Conservation (phyloP, 2,888 invertebrate genomes). For the Rotaria magnacalcarata region DNA sequence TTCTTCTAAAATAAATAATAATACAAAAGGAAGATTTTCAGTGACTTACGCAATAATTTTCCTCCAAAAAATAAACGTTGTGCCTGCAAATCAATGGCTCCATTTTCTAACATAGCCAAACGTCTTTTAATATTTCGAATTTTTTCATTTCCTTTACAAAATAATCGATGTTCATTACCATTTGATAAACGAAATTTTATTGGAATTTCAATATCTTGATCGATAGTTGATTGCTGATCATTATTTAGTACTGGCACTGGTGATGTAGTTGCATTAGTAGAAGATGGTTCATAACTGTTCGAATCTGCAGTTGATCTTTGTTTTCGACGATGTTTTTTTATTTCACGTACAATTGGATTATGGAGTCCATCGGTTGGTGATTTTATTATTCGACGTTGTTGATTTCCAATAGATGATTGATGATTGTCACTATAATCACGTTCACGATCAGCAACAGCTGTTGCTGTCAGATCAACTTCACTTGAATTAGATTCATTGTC, state of each 20-base stretch:
- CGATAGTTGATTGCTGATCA: slow-evolving; percentile 47
- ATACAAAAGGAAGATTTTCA: too few relatives aligned
- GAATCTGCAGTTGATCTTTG: background rate
- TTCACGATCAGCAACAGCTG: slow-evolving; percentile 49
- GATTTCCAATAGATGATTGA: background rate
- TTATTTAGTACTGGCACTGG: background rate
- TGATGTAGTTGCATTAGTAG: background rate
- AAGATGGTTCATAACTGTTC: background rate
- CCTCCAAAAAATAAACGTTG: slow-evolving; percentile 38
- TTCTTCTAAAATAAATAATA: too few relatives aligned
- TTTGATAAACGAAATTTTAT: slow-evolving; percentile 72
- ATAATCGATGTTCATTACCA: slow-evolving; percentile 23
- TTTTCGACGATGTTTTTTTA: slow-evolving; percentile 34
- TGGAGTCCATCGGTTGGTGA: background rate
- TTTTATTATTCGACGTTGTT: background rate
- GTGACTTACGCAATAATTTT: slow-evolving; percentile 23
- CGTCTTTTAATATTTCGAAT: slow-evolving; percentile 29
- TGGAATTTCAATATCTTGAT: slow-evolving; percentile 49
- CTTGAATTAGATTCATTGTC: slow-evolving; percentile 52
- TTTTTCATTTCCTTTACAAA: slow-evolving; percentile 18
- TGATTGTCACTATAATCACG: slow-evolving; percentile 53
- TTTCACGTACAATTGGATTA: slow-evolving; percentile 16
- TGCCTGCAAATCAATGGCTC: background rate
- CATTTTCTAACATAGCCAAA: slow-evolving; percentile 20
- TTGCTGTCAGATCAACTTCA: slow-evolving; percentile 49